phyloP scores from a whole-genome alignment of 2,113 vertebrate genomes.

The Saccopteryx leptura region DNA sequence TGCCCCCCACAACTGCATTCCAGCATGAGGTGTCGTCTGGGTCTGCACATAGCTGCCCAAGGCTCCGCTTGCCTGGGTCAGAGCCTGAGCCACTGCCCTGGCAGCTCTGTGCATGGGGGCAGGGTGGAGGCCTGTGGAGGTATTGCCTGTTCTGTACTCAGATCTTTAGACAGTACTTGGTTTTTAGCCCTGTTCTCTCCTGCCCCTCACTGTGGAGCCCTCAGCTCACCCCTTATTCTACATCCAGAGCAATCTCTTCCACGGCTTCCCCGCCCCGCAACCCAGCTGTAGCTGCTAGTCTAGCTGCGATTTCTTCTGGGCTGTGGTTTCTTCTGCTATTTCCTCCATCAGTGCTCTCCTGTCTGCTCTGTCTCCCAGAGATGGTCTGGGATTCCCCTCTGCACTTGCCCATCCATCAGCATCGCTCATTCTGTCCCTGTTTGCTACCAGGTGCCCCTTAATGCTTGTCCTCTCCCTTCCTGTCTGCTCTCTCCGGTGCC shows the following conservation, averaged over 20 bases:
- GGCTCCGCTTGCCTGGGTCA: background rate
- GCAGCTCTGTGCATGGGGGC: background rate
- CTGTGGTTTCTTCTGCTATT: background rate
- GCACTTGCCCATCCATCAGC: background rate
- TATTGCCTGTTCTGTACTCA: background rate
- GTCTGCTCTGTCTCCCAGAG: background rate
- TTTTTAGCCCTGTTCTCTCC: background rate
- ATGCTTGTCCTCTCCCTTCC: background rate
- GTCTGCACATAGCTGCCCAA: background rate
- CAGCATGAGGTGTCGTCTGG: background rate
- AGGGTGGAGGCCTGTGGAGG: too few relatives aligned
- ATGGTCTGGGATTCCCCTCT: background rate
- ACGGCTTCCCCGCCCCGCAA: background rate
- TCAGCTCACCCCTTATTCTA: background rate
- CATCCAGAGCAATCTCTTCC: background rate
- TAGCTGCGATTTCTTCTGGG: background rate
- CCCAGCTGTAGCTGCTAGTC: background rate
- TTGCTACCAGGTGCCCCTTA: background rate
- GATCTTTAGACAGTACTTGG: background rate
- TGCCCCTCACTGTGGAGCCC: background rate
- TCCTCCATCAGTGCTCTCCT: background rate
- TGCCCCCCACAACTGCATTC: background rate
- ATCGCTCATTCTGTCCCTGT: background rate
- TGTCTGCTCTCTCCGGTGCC: background rate
- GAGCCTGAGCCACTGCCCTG: background rate